Percentiles rank a stretch among this genome's conserved stretches.
Conservation (phyloP, 53 echinoderm and acorn worm genomes). For the Hippasteria phrygiana region DNA sequence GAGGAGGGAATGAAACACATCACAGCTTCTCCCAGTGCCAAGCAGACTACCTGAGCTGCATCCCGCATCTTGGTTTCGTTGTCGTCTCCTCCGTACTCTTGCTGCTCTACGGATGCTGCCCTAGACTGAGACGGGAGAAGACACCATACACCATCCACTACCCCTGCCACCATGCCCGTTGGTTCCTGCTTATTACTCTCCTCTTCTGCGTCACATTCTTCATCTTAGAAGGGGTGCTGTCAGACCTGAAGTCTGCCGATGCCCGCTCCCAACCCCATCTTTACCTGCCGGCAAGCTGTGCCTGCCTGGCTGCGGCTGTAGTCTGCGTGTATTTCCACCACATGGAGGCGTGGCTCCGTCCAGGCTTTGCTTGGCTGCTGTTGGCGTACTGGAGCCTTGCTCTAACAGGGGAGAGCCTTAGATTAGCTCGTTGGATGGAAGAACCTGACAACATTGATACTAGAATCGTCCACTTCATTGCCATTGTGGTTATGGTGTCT, state of each 20-base stretch:
- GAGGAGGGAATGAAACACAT: background rate
- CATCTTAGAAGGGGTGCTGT: slow-evolving; percentile 56
- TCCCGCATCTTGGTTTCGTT: slow-evolving; percentile 64
- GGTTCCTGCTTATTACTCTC: slow-evolving; percentile 28
- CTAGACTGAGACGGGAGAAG: background rate
- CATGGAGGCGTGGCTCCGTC: slow-evolving; percentile 14
- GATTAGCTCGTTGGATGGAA: slow-evolving; percentile 38
- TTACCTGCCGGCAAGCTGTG: slow-evolving; percentile 49
- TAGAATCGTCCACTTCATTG: slow-evolving; percentile 49
- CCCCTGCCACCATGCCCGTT: slow-evolving; percentile 52
- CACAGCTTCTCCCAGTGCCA: background rate
- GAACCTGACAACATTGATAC: slow-evolving; percentile 3
- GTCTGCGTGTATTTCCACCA: slow-evolving; percentile 36
- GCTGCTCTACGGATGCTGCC: slow-evolving; percentile 47
- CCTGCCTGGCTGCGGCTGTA: background rate
- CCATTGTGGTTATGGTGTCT: slow-evolving; percentile 19
- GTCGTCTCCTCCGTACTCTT: slow-evolving; percentile 59
- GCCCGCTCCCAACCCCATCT: slow-evolving; percentile 47
- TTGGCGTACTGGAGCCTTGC: slow-evolving; percentile 53
- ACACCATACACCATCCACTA: slow-evolving; percentile 41
- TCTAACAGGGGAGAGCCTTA: slow-evolving; percentile 25
- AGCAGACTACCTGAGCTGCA: slow-evolving; percentile 17
- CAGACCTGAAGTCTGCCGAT: slow-evolving; percentile 25
- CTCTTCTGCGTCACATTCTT: slow-evolving; percentile 9
- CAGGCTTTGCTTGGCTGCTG: slow-evolving; percentile 31